Conservation (phyloP, 2,888 invertebrate species). For the Galerucella nymphaeae region DNA sequence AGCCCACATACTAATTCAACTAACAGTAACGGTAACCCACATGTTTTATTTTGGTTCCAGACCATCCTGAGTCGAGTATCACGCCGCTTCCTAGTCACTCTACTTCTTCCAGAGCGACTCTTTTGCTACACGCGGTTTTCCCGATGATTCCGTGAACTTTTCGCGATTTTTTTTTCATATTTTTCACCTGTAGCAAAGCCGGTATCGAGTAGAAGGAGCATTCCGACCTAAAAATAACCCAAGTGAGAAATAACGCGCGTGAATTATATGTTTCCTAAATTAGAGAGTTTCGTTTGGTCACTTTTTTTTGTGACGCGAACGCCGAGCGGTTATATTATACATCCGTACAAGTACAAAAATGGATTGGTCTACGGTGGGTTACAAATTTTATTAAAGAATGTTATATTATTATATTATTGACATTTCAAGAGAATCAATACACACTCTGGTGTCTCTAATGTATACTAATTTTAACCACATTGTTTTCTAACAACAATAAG, state of each 20-base stretch:
- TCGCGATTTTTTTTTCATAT: slow-evolving; percentile 8
- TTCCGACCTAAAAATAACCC: slow-evolving; percentile 19
- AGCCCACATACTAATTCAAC: slow-evolving; percentile 37
- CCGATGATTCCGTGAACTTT: slow-evolving; percentile 37
- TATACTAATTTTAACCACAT: too few relatives aligned
- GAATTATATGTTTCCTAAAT: slow-evolving; percentile 5
- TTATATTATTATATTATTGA: too few relatives aligned
- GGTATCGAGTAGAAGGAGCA: slow-evolving; percentile 3
- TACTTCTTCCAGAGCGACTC: slow-evolving; percentile 33
- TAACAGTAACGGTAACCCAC: slow-evolving; percentile 45
- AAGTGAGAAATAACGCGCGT: background rate
- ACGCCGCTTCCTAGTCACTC: slow-evolving; percentile 36
- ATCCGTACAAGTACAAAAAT: slow-evolving; percentile 3
- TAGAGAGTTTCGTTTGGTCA: slow-evolving; percentile 17
- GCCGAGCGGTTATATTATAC: too few relatives aligned
- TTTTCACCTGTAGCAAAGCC: slow-evolving; percentile 9
- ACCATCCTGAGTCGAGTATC: slow-evolving; percentile 45
- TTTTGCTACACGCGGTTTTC: slow-evolving; percentile 18
- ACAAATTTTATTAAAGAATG: background rate
- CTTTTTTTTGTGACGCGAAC: slow-evolving; percentile 25
- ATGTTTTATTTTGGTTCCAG: slow-evolving; percentile 49
- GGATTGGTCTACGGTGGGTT: slow-evolving; percentile 23
- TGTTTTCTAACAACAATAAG: too few relatives aligned
- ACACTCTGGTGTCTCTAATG: too few relatives aligned
- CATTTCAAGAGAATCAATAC: too few relatives aligned